These are phyloP conservation scores for Phortica variegata DNA, from an alignment of 1,140 invertebrate species.

Conservation along the genomic window DNA sequence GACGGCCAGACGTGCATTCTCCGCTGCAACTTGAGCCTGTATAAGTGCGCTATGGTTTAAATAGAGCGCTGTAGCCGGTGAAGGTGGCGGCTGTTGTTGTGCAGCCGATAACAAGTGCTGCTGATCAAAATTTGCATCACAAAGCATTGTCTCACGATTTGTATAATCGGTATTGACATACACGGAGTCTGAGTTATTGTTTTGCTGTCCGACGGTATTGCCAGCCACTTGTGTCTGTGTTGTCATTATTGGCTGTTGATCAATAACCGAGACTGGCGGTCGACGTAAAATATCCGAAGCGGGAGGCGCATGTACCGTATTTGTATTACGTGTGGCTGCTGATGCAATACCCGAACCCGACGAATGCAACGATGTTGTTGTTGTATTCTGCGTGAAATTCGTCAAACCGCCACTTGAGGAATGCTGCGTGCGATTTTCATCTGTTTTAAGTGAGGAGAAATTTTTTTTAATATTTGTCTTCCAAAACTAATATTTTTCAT, in stretches of 20 bases:
- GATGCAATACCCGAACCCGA: conserved; percentile 27
- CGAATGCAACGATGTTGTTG: conserved; percentile 47
- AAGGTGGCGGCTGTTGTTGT: conserved; percentile 41
- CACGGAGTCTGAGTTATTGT: conserved; percentile 44
- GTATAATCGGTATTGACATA: conserved; percentile 50
- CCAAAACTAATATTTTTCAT: neutral
- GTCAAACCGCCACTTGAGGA: conserved; percentile 45
- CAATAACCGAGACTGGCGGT: conserved; percentile 25
- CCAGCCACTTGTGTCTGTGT: conserved; percentile 11
- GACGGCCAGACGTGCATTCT: conserved; percentile 31
- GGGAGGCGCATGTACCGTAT: too few relatives aligned
- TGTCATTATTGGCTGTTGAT: conserved; percentile 45
- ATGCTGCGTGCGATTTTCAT: conserved; percentile 45
- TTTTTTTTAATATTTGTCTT: neutral
- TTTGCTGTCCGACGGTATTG: too few relatives aligned
- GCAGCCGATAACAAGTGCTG: conserved; percentile 38
- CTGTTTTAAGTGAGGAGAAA: conserved; percentile 17
- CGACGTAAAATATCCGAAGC: conserved; percentile 27
- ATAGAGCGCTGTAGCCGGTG: conserved; percentile 41
- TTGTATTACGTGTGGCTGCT: conserved; percentile 5
- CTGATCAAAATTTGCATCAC: conserved; percentile 39
- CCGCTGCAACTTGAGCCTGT: conserved; percentile 27
- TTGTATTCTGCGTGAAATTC: conserved; percentile 46
- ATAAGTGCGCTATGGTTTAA: conserved; percentile 44
- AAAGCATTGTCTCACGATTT: conserved; percentile 43